Percentiles rank a stretch among this genome's conserved stretches.
phyloP scores from a whole-genome alignment of 2,113 vertebrate genomes.

The Crotalus helleri region DNA sequence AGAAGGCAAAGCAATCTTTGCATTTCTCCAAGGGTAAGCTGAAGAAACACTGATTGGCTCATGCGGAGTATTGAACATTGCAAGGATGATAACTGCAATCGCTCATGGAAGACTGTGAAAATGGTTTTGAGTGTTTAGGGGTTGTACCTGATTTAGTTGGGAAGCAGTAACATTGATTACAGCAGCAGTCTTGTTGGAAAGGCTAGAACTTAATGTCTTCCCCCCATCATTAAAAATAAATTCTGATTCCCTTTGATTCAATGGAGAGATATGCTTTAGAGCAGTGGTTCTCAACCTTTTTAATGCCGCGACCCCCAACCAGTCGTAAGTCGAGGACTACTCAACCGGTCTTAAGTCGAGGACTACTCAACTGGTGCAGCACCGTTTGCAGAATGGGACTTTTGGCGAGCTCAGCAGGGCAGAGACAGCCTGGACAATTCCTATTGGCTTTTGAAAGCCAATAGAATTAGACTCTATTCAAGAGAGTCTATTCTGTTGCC shows the following conservation, averaged over 20 bases:
- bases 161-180: not conserved
- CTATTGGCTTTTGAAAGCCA: too few species aligned
- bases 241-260: conserved; percentile 4
- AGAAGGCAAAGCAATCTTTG: conserved; percentile 11
- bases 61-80: not conserved
- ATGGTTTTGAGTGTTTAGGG: not conserved
- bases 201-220: not conserved
- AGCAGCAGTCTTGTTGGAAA: not conserved
- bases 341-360: too few species aligned
- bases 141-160: not conserved
- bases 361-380: too few species aligned
- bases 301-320: too few species aligned
- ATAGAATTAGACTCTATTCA: too few species aligned
- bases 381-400: too few species aligned
- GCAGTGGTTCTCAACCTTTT: too few species aligned
- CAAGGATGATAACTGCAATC: not conserved
- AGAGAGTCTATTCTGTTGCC: too few species aligned
- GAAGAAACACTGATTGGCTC: not conserved
- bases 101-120: not conserved
- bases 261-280: conserved; percentile 22
- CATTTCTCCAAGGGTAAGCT: not conserved
- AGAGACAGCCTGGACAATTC: too few species aligned
- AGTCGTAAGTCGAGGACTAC: too few species aligned
- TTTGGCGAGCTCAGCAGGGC: too few species aligned
- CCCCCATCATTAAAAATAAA: not conserved